Evolutionary conservation across 1,140 invertebrate species (phyloP).

Genomic region (Drosophila bipectinata): DNA sequence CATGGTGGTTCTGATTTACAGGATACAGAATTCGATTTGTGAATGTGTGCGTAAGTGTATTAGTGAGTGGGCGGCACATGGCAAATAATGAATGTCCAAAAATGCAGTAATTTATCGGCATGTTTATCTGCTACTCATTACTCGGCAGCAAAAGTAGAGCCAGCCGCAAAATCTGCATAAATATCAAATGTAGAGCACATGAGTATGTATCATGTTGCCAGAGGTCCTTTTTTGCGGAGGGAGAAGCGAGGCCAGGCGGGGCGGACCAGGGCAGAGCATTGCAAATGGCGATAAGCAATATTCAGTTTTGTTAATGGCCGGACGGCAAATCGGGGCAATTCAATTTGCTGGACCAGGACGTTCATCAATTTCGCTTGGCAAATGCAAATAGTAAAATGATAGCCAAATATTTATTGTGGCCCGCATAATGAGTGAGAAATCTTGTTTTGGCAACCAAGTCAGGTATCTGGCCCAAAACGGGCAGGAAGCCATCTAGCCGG

Average conservation of each 20-base stretch:
- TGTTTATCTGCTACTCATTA: constrained; percentile 72
- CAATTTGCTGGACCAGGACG: constrained; percentile 30
- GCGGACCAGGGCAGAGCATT: constrained; percentile 15
- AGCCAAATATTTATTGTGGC: constrained; percentile 44
- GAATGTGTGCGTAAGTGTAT: constrained; percentile 1
- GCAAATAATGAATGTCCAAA: constrained; percentile 68
- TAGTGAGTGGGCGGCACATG: constrained; percentile 28
- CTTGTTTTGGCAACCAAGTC: constrained; percentile 46
- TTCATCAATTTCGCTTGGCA: constrained; percentile 42
- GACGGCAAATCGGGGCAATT: constrained; percentile 23
- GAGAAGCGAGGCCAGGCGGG: too few relatives aligned
- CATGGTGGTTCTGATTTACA: constrained; percentile 20
- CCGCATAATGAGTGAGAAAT: constrained; percentile 41
- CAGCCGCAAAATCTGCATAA: constrained; percentile 66
- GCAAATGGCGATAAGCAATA: constrained; percentile 57
- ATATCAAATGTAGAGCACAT: constrained; percentile 43
- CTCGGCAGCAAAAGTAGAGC: constrained; percentile 28
- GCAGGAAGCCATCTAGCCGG: constrained; percentile 16
- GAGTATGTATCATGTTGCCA: constrained; percentile 12
- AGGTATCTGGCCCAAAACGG: constrained; percentile 27
- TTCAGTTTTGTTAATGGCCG: constrained; percentile 52
- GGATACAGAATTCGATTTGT: constrained; percentile 34
- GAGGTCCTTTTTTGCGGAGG: constrained; percentile 1
- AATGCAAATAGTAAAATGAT: constrained; percentile 53
- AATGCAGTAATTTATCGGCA: constrained; percentile 73